Base-by-base conservation (phyloP, 2,888 invertebrate genomes). In the Desoria tigrina region DNA sequence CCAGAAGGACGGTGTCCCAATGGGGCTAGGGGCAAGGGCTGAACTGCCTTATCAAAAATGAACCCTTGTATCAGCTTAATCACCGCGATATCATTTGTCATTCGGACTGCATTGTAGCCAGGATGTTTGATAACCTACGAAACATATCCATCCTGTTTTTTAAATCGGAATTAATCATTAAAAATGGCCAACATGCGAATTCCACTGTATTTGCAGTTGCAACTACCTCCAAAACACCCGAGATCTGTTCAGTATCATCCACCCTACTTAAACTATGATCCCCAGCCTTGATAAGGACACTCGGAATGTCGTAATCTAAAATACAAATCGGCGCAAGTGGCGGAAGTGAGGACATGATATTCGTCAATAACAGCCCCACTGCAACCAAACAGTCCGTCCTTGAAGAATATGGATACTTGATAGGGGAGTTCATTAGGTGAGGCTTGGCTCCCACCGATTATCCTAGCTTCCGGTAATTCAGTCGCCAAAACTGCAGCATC, bases 21-120 rank as follows among this genome's bases (percentile, higher is more conserved):
- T 16, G 45, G 45, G 6, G 45, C 45, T 45, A 45, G 16, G 4
- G 6, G 45, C 16, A 45, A 11, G 4, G 45, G 45, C 21, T 45
- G 6, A 6, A 45, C 45, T 45, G 16, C 45, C 6, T 6, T 21
- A 16, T 45, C 16, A 45, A 45, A 45, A 18, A 16, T 45, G n/a
- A 18, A 45, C 16, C 9, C 9, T 6, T 16, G 16, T 9, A 21
- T n/a, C 4, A 45, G 6, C 45, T 45, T 16, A 6, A 45, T 6
- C 16, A 45, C 45, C 16, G 45, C 45, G 6, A 45, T 16, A 21
- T 45, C 45, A 45, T 45, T 45, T 45, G 45, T 45, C 45, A 45
- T 45, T 21, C 45, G 45, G 45, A 11, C 45, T 45, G 16, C 9
- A 45, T 45, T 45, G 16, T 9, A 45, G 4, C 45, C 45, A 6